Conservation (phyloP, 1,140 invertebrate species). For the Carposina sasakii region DNA sequence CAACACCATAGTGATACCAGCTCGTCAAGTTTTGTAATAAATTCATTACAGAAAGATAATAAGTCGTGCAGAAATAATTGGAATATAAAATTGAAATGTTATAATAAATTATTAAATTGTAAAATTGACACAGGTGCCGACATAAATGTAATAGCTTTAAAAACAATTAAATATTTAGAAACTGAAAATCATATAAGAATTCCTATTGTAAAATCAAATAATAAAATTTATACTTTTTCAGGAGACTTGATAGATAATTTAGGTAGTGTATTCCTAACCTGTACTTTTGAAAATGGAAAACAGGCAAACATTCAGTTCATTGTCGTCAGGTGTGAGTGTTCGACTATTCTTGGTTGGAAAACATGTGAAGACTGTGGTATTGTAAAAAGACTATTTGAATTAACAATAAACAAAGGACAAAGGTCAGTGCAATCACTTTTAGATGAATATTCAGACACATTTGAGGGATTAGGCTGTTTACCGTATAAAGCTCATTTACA, state of each 20-base stretch:
- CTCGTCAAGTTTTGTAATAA: no score
- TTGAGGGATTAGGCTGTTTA: constrained; percentile 5
- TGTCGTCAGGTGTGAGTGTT: constrained; percentile 1
- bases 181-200: neutral
- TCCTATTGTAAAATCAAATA: neutral
- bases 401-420: neutral
- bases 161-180: neutral
- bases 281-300: constrained; percentile 3
- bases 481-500: constrained; percentile 4
- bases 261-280: neutral
- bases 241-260: constrained; percentile 3
- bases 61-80: no score
- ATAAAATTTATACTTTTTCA: constrained; percentile 10
- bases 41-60: no score
- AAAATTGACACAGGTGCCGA: constrained; percentile 2
- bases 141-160: neutral
- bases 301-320: neutral
- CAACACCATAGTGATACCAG: no score
- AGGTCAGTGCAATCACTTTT: neutral
- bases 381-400: neutral
- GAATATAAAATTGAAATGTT: no score
- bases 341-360: neutral
- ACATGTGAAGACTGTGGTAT: neutral
- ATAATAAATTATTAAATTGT: no score
- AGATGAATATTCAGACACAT: neutral